Evolutionary conservation across 2,888 invertebrate genomes (phyloP).

Genomic region (Thymelicus acteon): DNA sequence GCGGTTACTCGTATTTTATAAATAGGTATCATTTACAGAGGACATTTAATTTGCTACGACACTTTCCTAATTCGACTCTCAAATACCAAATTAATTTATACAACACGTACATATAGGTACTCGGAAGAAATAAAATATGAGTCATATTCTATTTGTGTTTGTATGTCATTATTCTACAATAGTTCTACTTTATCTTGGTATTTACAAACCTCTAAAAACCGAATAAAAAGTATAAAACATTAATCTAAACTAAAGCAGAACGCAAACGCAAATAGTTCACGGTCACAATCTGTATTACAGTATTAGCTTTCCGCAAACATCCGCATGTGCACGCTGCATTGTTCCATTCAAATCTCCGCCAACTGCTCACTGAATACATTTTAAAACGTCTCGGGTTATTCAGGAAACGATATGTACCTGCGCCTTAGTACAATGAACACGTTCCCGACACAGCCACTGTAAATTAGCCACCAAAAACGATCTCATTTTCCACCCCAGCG

Average conservation of each 20-base stretch:
- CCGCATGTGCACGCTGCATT: conserved; percentile 31
- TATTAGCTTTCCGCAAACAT: conserved; percentile 39
- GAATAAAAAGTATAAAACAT: conserved; percentile 25
- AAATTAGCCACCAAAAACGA: conserved; percentile 81
- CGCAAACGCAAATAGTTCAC: conserved; percentile 32
- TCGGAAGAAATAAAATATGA: too few species aligned
- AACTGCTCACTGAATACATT: conserved; percentile 63
- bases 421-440: conserved; percentile 62
- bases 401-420: conserved; percentile 58
- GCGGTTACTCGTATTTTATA: too few species aligned
- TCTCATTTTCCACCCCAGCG: conserved; percentile 86
- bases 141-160: too few species aligned
- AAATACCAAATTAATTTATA: too few species aligned
- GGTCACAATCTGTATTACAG: conserved; percentile 38
- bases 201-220: background rate
- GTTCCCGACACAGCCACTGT: conserved; percentile 73
- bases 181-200: background rate
- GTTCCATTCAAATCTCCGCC: conserved; percentile 36
- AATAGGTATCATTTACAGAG: too few species aligned
- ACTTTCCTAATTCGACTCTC: too few species aligned
- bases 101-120: too few species aligned
- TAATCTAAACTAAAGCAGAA: conserved; percentile 39
- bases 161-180: too few species aligned
- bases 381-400: conserved; percentile 56
- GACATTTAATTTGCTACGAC: too few species aligned